Evolutionary conservation across 2,888 invertebrate species (phyloP).

Genomic region (Nomada fucata): DNA sequence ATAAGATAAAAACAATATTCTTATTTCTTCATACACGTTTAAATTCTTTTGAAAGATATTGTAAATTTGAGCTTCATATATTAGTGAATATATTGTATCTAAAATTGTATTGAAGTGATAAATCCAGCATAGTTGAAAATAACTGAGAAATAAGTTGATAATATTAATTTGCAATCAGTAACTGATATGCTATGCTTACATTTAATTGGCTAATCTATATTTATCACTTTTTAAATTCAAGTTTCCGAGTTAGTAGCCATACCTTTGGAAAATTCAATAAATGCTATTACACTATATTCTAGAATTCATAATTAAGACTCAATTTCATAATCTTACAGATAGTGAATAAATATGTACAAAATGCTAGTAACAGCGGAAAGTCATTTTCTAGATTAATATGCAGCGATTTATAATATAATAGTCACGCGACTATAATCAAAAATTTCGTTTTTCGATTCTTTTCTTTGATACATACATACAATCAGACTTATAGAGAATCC

Average conservation of each 20-base stretch:
- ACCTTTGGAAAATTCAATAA: constrained; percentile 64
- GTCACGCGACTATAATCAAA: constrained; percentile 47
- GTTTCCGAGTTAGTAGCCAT: constrained; percentile 40
- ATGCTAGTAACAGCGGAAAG: constrained; percentile 65
- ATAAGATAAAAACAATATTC: constrained; percentile 30
- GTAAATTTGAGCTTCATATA: constrained; percentile 27
- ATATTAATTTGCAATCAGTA: constrained; percentile 45
- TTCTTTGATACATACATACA: constrained; percentile 66
- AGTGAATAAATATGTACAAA: constrained; percentile 75
- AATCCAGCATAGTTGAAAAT: constrained; percentile 61
- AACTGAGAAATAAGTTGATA: constrained; percentile 55
- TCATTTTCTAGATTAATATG: constrained; percentile 64
- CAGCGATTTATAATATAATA: constrained; percentile 43
- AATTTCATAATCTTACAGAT: constrained; percentile 60
- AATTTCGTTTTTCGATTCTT: constrained; percentile 35
- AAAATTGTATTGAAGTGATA: constrained; percentile 30
- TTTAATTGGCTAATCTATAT: constrained; percentile 59
- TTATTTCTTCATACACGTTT: constrained; percentile 12
- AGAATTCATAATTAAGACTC: constrained; percentile 58
- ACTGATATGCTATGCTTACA: constrained; percentile 61
- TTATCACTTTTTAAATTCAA: constrained; percentile 59
- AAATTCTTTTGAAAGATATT: constrained; percentile 43
- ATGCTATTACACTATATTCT: constrained; percentile 63
- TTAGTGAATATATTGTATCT: constrained; percentile 32
- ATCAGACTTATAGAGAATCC: constrained; percentile 63